Evolutionary conservation across 2,797 vertebrate genomes (phyloP).

Genomic region (Rachycentron canadum): DNA sequence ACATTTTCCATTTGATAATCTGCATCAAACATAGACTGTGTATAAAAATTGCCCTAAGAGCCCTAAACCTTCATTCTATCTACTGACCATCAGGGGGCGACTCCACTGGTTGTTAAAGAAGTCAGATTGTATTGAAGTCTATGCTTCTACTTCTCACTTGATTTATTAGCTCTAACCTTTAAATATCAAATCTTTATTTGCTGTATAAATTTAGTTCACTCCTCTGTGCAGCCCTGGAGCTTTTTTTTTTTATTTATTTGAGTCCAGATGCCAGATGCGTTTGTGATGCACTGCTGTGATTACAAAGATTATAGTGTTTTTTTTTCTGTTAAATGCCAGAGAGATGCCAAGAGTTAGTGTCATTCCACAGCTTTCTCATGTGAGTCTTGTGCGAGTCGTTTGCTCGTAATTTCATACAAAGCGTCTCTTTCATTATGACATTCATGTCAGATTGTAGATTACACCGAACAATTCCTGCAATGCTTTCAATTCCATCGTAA

Average conservation of each 20-base stretch:
- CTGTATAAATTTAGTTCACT: no score
- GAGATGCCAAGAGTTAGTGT: conserved; percentile 8
- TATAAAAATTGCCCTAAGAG: no score
- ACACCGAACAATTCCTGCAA: conserved; percentile 14
- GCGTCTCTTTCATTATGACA: conserved; percentile 7
- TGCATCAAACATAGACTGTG: no score
- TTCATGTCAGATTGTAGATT: conserved; percentile 28
- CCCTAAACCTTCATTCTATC: no score
- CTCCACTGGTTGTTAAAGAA: no score
- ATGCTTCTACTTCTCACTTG: no score
- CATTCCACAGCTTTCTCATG: conserved; percentile 36
- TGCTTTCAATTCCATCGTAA: conserved; percentile 5
- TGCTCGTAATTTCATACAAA: conserved; percentile 23
- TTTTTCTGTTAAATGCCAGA: not conserved
- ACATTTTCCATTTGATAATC: not conserved
- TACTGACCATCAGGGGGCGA: no score
- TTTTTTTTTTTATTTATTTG: not conserved
- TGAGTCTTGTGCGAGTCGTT: conserved; percentile 13
- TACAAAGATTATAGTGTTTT: not conserved
- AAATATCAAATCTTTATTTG: not conserved
- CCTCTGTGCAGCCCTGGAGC: not conserved
- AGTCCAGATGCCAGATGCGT: not conserved
- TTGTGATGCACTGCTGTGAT: not conserved
- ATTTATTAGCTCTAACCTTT: no score
- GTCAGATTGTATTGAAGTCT: no score